These are phyloP conservation scores for Dendrophyllia cribrosa DNA, from an alignment of 64 coral and sea anemone species.

Conservation along the genomic window DNA sequence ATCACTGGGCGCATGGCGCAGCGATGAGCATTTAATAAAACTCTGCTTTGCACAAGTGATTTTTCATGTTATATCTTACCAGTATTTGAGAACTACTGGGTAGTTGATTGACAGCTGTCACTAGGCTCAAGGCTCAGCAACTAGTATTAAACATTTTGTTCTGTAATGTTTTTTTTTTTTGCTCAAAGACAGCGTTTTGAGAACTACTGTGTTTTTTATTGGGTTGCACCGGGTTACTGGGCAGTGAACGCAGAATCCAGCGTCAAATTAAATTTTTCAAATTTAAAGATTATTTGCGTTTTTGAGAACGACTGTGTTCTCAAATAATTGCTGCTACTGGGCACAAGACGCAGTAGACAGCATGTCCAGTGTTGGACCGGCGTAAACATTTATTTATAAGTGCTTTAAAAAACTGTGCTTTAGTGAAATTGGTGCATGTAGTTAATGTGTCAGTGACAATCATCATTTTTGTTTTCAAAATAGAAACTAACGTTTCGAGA, in stretches of 20 bases:
- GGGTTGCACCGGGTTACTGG: not conserved
- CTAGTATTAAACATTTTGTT: not conserved
- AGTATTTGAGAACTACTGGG: conserved; percentile 62
- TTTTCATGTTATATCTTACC: not conserved
- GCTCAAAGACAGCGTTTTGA: conserved; percentile 10
- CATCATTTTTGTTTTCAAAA: not conserved
- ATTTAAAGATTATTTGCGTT: too few relatives aligned
- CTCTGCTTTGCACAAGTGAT: not conserved
- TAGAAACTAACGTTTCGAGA: conserved; percentile 36
- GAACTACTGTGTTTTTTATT: conserved; percentile 11
- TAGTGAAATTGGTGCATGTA: not conserved
- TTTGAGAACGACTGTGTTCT: conserved; percentile 40
- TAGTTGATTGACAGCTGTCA: not conserved
- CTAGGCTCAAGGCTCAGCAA: conserved; percentile 36
- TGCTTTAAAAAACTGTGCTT: too few relatives aligned
- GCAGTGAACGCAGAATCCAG: not conserved
- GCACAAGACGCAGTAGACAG: not conserved
- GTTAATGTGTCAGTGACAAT: not conserved
- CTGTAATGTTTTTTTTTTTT: not conserved
- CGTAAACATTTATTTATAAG: too few relatives aligned
- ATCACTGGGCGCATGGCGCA: conserved; percentile 45
- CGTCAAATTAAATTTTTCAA: too few relatives aligned
- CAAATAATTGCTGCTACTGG: not conserved
- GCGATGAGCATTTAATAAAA: not conserved
- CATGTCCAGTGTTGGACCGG: not conserved